These are phyloP conservation scores for Sapajus apella DNA, from an alignment of 2,113 vertebrate species.

Conservation along the genomic window DNA sequence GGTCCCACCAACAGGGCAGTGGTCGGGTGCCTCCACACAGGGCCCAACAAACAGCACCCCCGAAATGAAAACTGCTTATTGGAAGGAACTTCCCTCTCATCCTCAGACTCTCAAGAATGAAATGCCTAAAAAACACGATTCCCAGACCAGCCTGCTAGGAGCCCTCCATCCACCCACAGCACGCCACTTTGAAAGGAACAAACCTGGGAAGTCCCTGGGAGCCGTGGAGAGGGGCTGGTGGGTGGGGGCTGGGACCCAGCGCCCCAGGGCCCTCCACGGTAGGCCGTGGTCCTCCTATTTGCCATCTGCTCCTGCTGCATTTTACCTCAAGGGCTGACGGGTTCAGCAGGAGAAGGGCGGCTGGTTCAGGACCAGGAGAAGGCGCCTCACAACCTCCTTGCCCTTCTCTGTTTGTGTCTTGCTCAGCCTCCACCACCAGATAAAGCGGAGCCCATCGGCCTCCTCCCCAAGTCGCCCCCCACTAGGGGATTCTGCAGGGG, in stretches of 20 bases:
- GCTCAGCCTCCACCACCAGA: not conserved
- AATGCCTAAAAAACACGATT: not conserved
- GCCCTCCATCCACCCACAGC: slow-evolving; percentile 3
- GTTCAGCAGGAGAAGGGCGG: slow-evolving; percentile 44
- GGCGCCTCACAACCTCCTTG: not conserved
- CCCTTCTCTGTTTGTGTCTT: not conserved
- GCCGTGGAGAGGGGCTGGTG: not conserved
- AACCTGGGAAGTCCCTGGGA: slow-evolving; percentile 42
- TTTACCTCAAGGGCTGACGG: slow-evolving; percentile 52
- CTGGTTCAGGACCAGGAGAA: slow-evolving; percentile 60
- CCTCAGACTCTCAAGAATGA: not conserved
- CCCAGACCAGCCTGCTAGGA: slow-evolving; percentile 61
- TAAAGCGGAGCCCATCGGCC: not conserved
- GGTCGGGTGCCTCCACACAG: fast-evolving
- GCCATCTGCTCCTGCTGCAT: slow-evolving; percentile 78
- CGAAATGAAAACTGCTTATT: not conserved
- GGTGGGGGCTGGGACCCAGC: slow-evolving; percentile 35
- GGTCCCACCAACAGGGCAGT: not conserved
- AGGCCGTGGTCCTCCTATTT: slow-evolving; percentile 53
- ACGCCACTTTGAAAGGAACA: slow-evolving; percentile 56
- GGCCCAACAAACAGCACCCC: too few relatives aligned
- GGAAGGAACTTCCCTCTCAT: not conserved
- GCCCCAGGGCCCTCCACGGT: slow-evolving; percentile 51
- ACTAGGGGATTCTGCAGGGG: not conserved
- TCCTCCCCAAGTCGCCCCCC: not conserved